phyloP scores from a whole-genome alignment of 2,888 invertebrate genomes.

The Drosophila mimetica region DNA sequence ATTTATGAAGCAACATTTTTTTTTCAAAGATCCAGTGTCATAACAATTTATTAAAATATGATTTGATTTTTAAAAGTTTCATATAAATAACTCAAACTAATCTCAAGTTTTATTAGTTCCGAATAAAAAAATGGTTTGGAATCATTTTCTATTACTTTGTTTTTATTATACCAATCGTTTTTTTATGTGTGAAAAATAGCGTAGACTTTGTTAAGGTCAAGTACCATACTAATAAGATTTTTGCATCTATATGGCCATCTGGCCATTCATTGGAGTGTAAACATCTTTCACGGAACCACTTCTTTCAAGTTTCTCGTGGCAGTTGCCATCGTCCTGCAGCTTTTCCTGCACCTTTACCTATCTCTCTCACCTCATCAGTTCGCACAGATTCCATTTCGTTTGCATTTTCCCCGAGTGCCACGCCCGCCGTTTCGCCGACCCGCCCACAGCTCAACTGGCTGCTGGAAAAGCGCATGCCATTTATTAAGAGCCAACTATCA shows the following conservation, averaged over 20 bases:
- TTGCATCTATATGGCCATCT: constrained; percentile 9
- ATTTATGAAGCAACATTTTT: no score
- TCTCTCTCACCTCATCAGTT: constrained; percentile 28
- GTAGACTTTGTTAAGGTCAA: no score
- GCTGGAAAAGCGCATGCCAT: constrained; percentile 54
- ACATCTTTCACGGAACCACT: constrained; percentile 51
- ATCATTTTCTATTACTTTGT: no score
- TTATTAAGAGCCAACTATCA: constrained; percentile 75
- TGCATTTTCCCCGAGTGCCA: constrained; percentile 25
- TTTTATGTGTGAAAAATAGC: no score
- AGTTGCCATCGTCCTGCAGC: constrained; percentile 4
- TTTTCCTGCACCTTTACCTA: constrained; percentile 12
- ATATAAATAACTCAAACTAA: no score
- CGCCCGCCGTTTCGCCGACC: neutral
- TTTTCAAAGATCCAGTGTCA: no score
- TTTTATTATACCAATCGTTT: no score
- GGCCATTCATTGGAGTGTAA: constrained; percentile 55
- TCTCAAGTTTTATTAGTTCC: no score
- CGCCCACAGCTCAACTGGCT: constrained; percentile 9
- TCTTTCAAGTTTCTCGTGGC: constrained; percentile 30
- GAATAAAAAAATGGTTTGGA: no score
- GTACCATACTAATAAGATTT: no score
- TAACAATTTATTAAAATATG: no score
- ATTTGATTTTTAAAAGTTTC: no score
- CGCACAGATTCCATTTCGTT: constrained; percentile 66